Evolutionary conservation across 2,113 vertebrate species (phyloP).

Genomic region (Limanda limanda): DNA sequence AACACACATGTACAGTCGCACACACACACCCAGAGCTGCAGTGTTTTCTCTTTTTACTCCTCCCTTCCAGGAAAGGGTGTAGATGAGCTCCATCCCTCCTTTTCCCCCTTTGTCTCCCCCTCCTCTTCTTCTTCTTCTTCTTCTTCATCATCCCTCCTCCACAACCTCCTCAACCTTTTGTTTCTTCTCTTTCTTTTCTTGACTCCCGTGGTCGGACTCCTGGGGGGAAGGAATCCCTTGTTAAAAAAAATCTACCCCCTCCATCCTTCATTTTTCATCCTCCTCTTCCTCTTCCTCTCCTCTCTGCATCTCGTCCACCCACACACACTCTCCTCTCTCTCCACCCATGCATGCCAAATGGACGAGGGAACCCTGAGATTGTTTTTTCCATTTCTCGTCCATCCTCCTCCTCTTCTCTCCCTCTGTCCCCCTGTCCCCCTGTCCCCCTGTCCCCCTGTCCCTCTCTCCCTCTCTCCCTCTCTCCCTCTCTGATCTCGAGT

Average conservation of each 20-base stretch:
- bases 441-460: too few relatives aligned
- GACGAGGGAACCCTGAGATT: conserved; percentile 30
- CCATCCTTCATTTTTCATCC: conserved; percentile 6
- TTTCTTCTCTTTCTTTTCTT: not conserved
- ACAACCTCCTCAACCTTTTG: not conserved
- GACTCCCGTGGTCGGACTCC: conserved; percentile 19
- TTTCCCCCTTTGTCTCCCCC: not conserved
- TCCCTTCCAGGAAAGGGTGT: conserved; percentile 38
- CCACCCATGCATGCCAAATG: conserved; percentile 25
- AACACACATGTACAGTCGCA: not conserved
- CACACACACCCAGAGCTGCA: not conserved
- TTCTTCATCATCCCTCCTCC: not conserved
- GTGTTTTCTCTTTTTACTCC: conserved; percentile 6
- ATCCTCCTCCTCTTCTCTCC: not conserved
- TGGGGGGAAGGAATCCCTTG: conserved; percentile 28
- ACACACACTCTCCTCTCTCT: conserved; percentile 10
- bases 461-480: not conserved
- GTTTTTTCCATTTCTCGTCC: not conserved
- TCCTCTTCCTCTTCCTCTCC: conserved; percentile 24
- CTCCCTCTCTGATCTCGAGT: conserved; percentile 5
- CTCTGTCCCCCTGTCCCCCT: not conserved
- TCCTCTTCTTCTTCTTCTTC: not conserved
- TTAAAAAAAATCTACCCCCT: conserved; percentile 38
- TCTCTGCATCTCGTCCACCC: conserved; percentile 41
- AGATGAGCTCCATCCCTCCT: conserved; percentile 19